Evolutionary conservation across 2,888 invertebrate genomes (phyloP).

Genomic region (Harpalus rufipes): DNA sequence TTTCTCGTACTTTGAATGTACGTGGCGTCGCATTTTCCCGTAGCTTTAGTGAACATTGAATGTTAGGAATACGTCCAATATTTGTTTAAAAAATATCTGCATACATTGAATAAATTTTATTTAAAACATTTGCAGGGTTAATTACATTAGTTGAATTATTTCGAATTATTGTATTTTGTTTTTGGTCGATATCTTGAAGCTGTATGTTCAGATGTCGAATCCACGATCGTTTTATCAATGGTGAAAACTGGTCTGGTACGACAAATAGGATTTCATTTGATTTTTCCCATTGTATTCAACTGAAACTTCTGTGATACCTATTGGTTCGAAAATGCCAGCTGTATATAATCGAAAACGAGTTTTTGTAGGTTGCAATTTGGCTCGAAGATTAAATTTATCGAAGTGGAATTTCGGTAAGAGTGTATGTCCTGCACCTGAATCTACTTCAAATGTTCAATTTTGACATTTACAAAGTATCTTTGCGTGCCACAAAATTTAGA

Average conservation of each 20-base stretch:
- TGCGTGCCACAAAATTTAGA: not conserved
- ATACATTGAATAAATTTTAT: not conserved
- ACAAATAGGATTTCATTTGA: constrained; percentile 12
- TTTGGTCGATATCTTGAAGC: not conserved
- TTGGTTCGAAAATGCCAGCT: not conserved
- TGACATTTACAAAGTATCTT: constrained; percentile 8
- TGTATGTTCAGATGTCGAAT: not conserved
- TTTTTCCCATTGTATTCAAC: not conserved
- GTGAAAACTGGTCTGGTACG: not conserved
- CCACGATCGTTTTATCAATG: not conserved
- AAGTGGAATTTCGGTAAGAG: not conserved
- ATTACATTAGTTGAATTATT: not conserved
- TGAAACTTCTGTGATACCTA: not conserved
- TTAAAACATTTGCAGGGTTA: not conserved
- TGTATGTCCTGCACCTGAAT: not conserved
- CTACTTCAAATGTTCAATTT: not conserved
- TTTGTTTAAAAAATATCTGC: not conserved
- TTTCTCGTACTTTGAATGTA: too few species aligned
- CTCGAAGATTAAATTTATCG: not conserved
- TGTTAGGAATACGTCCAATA: not conserved
- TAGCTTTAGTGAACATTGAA: not conserved
- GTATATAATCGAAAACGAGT: not conserved
- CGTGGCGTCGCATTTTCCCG: not conserved
- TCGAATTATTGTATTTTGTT: not conserved
- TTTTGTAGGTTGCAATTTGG: constrained; percentile 4